Evolutionary conservation across 2,797 vertebrate genomes (phyloP).

Genomic region (Myotis myotis): DNA sequence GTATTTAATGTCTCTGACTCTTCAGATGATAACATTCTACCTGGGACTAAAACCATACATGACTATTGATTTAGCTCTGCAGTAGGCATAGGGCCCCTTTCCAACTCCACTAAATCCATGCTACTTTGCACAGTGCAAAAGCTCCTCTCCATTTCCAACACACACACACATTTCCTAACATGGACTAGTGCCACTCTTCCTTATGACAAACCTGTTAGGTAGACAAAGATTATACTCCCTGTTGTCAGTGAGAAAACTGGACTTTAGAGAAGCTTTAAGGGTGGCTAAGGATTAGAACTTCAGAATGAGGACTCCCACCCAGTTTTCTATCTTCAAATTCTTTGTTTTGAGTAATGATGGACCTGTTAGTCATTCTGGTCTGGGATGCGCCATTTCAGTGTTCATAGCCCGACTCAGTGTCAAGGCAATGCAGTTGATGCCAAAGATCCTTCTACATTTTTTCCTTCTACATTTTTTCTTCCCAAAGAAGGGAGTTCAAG

Average conservation of each 20-base stretch:
- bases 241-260: background rate
- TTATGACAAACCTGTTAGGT: background rate
- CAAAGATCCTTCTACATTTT: background rate
- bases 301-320: background rate
- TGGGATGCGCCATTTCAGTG: too few relatives aligned
- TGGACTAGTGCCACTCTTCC: background rate
- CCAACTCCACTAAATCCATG: background rate
- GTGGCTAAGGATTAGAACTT: background rate
- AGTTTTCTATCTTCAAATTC: background rate
- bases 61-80: background rate
- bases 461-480: background rate
- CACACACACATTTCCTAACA: background rate
- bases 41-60: background rate
- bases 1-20: background rate
- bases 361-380: background rate
- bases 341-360: background rate
- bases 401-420: background rate
- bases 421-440: background rate
- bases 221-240: background rate
- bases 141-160: background rate
- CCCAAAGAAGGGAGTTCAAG: constrained; percentile 31
- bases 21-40: background rate
- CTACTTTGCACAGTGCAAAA: background rate
- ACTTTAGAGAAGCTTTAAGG: background rate
- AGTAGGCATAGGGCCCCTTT: background rate